Evolutionary conservation across 1,140 invertebrate species (phyloP).

Genomic region (Macrocentrus cingulum): DNA sequence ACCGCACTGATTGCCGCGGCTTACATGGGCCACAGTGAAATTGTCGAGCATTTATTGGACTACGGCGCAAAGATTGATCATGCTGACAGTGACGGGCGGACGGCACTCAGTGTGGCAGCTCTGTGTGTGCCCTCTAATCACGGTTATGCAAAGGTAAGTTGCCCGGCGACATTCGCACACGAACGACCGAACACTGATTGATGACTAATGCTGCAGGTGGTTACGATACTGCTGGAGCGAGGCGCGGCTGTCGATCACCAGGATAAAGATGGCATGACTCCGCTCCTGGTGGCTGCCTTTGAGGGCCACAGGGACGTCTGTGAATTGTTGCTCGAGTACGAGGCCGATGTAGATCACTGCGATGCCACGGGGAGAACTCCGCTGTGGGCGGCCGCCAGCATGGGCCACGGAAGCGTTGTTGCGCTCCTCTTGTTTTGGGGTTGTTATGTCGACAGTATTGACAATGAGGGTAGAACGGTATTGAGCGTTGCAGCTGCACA

Average conservation of each 20-base stretch:
- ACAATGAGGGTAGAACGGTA: slow-evolving; percentile 88
- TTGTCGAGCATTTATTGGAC: slow-evolving; percentile 82
- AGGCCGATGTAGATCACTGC: slow-evolving; percentile 83
- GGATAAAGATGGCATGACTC: slow-evolving; percentile 91
- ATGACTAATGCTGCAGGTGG: slow-evolving; percentile 60
- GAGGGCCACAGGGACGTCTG: slow-evolving; percentile 88
- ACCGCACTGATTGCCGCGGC: slow-evolving; percentile 89
- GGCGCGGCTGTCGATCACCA: slow-evolving; percentile 87
- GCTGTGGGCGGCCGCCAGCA: slow-evolving; percentile 81
- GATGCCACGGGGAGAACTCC: slow-evolving; percentile 79
- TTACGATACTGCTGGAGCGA: slow-evolving; percentile 76
- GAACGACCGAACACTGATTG: too few species aligned
- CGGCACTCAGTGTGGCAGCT: slow-evolving; percentile 88
- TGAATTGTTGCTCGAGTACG: slow-evolving; percentile 80
- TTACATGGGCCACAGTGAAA: slow-evolving; percentile 91
- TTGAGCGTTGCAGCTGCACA: slow-evolving; percentile 85
- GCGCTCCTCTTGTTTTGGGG: slow-evolving; percentile 84
- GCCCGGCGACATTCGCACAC: too few species aligned
- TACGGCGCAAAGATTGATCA: slow-evolving; percentile 85
- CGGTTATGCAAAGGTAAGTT: slow-evolving; percentile 66
- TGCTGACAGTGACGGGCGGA: slow-evolving; percentile 87
- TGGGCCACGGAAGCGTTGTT: slow-evolving; percentile 82
- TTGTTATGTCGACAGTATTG: slow-evolving; percentile 86
- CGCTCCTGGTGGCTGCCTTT: slow-evolving; percentile 89
- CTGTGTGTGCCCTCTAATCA: slow-evolving; percentile 87